Evolutionary conservation across 1,140 invertebrate genomes (phyloP).

Genomic region (Musca domestica): DNA sequence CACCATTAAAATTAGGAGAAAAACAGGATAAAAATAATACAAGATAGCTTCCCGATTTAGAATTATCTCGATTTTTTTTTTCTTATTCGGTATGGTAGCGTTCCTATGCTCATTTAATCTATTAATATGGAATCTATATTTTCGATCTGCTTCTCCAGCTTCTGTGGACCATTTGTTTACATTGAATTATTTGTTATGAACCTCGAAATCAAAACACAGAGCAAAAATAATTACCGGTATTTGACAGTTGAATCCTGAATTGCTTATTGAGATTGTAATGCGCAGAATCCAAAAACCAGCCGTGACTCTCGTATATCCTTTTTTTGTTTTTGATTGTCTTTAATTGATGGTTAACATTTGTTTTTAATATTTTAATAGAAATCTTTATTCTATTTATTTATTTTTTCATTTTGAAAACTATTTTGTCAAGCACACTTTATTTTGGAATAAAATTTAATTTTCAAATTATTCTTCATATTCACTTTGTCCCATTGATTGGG

Average conservation of each 20-base stretch:
- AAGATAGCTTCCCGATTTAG: too few species aligned
- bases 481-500: neutral
- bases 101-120: too few species aligned
- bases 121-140: too few species aligned
- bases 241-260: neutral
- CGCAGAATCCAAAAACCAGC: constrained; percentile 1
- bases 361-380: neutral
- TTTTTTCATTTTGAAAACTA: neutral
- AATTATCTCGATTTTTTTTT: too few species aligned
- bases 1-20: too few species aligned
- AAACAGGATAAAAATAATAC: too few species aligned
- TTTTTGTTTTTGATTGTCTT: neutral
- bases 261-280: neutral
- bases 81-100: too few species aligned
- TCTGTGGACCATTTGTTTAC: too few species aligned
- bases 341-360: too few species aligned
- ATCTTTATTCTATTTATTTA: neutral
- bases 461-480: neutral
- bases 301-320: neutral
- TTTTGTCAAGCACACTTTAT: neutral
- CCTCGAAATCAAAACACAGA: constrained; percentile 4
- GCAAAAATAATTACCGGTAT: constrained; percentile 12
- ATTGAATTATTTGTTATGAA: constrained; percentile 5
- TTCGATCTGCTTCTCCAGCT: neutral
- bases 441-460: neutral